Percentiles rank a stretch among this genome's conserved stretches.
phyloP scores from a whole-genome alignment of 2,113 vertebrate species.

The Oreamnos americanus region DNA sequence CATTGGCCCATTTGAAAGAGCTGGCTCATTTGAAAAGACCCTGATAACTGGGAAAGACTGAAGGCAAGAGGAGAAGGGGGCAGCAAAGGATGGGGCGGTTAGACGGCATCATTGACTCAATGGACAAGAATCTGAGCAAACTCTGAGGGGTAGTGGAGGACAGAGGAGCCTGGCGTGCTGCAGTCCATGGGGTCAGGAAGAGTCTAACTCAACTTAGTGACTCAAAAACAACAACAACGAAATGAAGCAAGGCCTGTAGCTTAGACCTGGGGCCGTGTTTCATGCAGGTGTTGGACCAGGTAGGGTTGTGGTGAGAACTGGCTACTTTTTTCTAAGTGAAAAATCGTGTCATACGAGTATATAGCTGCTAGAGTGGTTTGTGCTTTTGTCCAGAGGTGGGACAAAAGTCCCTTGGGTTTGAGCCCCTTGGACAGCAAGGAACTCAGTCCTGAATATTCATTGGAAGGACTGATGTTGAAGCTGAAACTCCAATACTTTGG shows the following conservation, averaged over 20 bases:
- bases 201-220: not conserved
- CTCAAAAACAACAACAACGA: not conserved
- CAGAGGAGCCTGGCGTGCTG: not conserved
- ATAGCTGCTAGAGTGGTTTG: accelerated
- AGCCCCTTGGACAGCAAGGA: not conserved
- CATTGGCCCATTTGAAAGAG: not conserved
- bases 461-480: not conserved
- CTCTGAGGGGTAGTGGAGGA: not conserved
- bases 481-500: not conserved
- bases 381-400: not conserved
- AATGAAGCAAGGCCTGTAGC: not conserved
- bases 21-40: not conserved
- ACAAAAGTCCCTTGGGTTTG: not conserved
- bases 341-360: accelerated
- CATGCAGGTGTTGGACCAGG: accelerated
- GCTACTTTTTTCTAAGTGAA: too few relatives aligned
- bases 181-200: not conserved
- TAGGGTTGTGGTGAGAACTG: not conserved
- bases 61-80: not conserved
- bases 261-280: accelerated
- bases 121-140: not conserved
- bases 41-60: not conserved
- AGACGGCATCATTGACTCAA: not conserved
- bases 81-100: not conserved
- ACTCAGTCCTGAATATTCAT: not conserved